phyloP scores from a whole-genome alignment of 1,140 invertebrate genomes.

The Drosophila sp. region DNA sequence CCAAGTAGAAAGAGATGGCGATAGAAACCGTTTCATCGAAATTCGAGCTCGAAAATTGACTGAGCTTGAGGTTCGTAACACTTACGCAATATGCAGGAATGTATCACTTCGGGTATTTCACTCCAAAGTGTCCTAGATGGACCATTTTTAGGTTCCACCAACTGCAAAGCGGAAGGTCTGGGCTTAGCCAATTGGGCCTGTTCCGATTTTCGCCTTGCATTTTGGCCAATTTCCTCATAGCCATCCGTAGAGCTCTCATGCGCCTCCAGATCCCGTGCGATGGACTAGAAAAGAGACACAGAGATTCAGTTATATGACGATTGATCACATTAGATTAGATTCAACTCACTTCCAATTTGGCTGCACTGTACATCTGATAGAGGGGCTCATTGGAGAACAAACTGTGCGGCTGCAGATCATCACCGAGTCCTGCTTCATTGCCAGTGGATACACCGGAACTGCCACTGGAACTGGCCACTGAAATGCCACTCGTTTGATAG shows the following conservation, averaged over 20 bases:
- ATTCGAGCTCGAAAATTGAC: background rate
- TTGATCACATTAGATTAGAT: too few species aligned
- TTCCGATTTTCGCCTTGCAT: slow-evolving; percentile 34
- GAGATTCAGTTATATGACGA: background rate
- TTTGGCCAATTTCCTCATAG: slow-evolving; percentile 88
- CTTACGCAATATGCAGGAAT: slow-evolving; percentile 89
- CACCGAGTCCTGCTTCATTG: slow-evolving; percentile 75
- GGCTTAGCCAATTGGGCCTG: slow-evolving; percentile 28
- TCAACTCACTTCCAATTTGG: slow-evolving; percentile 87
- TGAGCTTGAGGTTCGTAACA: slow-evolving; percentile 21
- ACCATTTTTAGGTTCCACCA: slow-evolving; percentile 86
- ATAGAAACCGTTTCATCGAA: background rate
- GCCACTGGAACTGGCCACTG: slow-evolving; percentile 81
- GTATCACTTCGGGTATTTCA: slow-evolving; percentile 94
- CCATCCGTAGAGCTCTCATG: slow-evolving; percentile 88
- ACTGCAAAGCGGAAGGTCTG: slow-evolving; percentile 87
- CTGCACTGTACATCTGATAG: slow-evolving; percentile 95
- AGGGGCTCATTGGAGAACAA: slow-evolving; percentile 90
- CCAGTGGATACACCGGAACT: slow-evolving; percentile 82
- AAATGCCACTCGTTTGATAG: slow-evolving; percentile 85
- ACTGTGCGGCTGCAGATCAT: slow-evolving; percentile 82
- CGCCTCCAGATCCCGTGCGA: slow-evolving; percentile 84
- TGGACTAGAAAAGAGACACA: slow-evolving; percentile 82
- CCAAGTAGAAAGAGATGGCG: background rate
- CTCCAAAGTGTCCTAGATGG: slow-evolving; percentile 95